A percentile compares a stretch with the other conserved stretches of the same genome.
Conservation (phyloP, 2,113 vertebrate genomes). For the Bagarius yarrelli region DNA sequence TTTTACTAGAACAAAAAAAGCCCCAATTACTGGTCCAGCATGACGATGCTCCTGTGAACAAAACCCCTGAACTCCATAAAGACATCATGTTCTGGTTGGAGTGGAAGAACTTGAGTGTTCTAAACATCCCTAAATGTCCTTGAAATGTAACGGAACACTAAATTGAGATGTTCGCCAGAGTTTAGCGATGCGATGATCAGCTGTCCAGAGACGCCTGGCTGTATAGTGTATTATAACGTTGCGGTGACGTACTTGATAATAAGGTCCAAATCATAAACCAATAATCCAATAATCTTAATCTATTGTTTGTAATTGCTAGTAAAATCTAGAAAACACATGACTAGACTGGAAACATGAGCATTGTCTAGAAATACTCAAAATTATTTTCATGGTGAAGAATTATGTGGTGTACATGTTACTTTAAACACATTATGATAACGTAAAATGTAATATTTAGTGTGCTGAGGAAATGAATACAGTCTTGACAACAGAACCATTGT, state of each 20-base stretch:
- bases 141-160: too few relatives aligned
- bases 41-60: too few relatives aligned
- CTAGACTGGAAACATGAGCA: neutral
- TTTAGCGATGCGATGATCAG: too few relatives aligned
- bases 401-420: neutral
- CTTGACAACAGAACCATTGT: conserved; percentile 3
- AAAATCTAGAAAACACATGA: neutral
- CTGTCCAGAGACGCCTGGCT: too few relatives aligned
- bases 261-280: neutral
- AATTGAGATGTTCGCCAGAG: too few relatives aligned
- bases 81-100: too few relatives aligned
- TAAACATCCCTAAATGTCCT: too few relatives aligned
- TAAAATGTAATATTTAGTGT: neutral
- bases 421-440: neutral
- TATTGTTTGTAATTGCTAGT: neutral
- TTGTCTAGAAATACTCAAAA: neutral
- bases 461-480: neutral
- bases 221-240: neutral
- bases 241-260: neutral
- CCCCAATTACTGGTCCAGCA: too few relatives aligned
- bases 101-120: too few relatives aligned
- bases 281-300: neutral
- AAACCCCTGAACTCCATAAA: too few relatives aligned
- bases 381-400: neutral
- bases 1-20: too few relatives aligned